Evolutionary conservation across 2,888 invertebrate species (phyloP), one percentile per base, ranked within the genome.

Genomic region (Eupithecia centaureata): DNA sequence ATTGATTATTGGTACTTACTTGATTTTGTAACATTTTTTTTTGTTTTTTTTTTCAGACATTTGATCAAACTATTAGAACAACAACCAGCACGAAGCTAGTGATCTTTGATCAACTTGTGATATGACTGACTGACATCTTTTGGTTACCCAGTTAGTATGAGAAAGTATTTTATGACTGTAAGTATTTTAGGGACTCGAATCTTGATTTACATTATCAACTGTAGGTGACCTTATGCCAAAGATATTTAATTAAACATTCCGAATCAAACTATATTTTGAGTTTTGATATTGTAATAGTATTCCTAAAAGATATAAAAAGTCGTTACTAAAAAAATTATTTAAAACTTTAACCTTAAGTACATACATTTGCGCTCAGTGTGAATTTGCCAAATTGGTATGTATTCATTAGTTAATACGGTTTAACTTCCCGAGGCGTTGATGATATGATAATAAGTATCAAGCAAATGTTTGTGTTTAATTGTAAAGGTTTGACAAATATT

Each of bases 201-300:
- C 30, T 56, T n/a, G n/a, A 13, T 27, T 42, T 13, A 60, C 47
- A 59, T n/a, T 60, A 28, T 54, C 58, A 30, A 30, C 12, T 56
- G 56, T 30, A 30, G 27, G 15, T 51, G 63, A 59, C 52, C 63
- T 54, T 32, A 61, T 13, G 42, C 64, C 67, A 67, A 67, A 65
- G 60, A 65, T 61, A 57, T 51, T 62, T 58, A 63, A 59, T 33
- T 59, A 28, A 42, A 63, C 67, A 67, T 67, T 67, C 67, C 67
- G 61, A 63, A 62, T 52, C 5, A 33, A 52, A 51, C 51, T 61
- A 32, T 13, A 27, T 27, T 38, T 25, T 58, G 33, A 28, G n/a
- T 42, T 38, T 60, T 38, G 42, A 30, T 18, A n/a, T 52, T 52
- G 27, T 47, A 22, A 22, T 42, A 18, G 18, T 42, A 47, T 47